Conservation (phyloP, 2,113 vertebrate species). For the Neogale vison region DNA sequence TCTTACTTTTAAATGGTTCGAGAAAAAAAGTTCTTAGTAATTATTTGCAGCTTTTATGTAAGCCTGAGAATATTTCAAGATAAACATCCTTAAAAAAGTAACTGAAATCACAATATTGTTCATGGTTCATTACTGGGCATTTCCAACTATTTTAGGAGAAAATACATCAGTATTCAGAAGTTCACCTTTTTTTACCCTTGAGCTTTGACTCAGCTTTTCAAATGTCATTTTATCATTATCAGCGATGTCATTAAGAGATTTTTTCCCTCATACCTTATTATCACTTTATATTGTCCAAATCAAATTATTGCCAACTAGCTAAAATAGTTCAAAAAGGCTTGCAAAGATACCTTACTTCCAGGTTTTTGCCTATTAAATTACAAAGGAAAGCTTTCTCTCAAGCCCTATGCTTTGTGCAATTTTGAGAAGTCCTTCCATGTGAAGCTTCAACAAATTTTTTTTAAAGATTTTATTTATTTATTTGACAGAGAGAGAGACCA, state of each 20-base stretch:
- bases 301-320: not conserved
- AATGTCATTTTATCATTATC: conserved; percentile 5
- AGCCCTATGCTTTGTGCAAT: not conserved
- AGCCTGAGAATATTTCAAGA: not conserved
- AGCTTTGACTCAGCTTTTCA: not conserved
- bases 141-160: not conserved
- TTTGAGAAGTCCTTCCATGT: conserved; percentile 37
- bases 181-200: conserved; percentile 11
- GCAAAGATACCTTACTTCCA: not conserved
- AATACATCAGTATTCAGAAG: not conserved
- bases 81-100: not conserved
- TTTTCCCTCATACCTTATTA: not conserved
- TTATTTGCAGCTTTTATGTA: not conserved
- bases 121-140: not conserved
- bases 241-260: not conserved
- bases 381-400: not conserved
- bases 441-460: not conserved
- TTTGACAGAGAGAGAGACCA: too few species aligned
- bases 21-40: not conserved
- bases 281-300: conserved; percentile 30
- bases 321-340: not conserved
- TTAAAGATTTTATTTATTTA: too few species aligned
- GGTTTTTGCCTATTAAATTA: conserved; percentile 31
- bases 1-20: not conserved
- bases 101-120: not conserved